Base-by-base conservation (phyloP, 2,797 vertebrate species). In the Heteromormyrus szaboi region DNA sequence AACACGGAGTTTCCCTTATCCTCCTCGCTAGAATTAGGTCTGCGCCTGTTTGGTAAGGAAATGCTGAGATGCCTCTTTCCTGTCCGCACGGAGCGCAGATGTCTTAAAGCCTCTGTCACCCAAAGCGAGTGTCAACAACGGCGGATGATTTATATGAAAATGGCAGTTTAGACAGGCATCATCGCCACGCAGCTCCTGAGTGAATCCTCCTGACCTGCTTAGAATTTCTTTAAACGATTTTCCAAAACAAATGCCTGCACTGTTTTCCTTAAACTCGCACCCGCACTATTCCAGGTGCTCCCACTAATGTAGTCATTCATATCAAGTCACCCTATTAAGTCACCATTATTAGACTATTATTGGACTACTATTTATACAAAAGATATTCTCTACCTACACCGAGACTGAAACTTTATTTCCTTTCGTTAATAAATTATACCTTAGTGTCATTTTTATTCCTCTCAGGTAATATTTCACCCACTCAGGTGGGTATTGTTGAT, bases 91-190 rank as follows among this genome's bases (percentile, higher is more conserved):
- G 33, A 72, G 84, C 85, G 22, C 50, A 37, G 12, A 56, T 2
- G 50, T 65, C 22, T 86, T 62, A 72, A 89, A 86, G n/a, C 50
- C 62, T 17, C 68, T 44, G 59, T 65, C 37, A 37, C 53, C 41
- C 88, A 86, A 86, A 72, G 59, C 48, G 44, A 62, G 84, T 54
- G 50, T 86, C 59, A 8, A 53, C 44, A 86, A 85, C 46, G 44
- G 3, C n/a, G 11, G 46, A 84, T 48, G 81, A 84, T 84, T 29
- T 46, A 50, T 46, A 65, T 68, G 53, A 87, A 50, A 84, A 68
- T 86, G 84, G 86, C 84, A 89, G 59, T 53, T 53, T 22, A 89
- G 84, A 76, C 62, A 54, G 19, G 17, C 25, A 7, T 33, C 29
- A 72, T 62, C 50, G n/a, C 17, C 29, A 25, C 17, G 6, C n/a